phyloP scores from a whole-genome alignment of 1,140 invertebrate genomes.

The Littorina saxatilis region DNA sequence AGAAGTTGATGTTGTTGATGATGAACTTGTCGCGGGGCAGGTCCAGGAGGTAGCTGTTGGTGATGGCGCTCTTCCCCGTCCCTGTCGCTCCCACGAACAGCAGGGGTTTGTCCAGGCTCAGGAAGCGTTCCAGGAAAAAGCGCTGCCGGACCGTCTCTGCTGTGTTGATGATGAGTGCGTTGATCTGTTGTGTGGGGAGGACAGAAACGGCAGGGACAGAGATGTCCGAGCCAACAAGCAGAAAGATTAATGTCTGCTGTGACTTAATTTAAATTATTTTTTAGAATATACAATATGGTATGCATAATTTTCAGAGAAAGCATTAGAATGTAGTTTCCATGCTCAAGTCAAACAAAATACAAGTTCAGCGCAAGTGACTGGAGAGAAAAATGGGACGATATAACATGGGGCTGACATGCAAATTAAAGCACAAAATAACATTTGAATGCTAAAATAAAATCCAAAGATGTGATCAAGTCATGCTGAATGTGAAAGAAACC shows the following conservation, averaged over 20 bases:
- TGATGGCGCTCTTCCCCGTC: conserved; percentile 75
- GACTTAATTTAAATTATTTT: too few species aligned
- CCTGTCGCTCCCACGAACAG: conserved; percentile 75
- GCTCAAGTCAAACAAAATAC: too few species aligned
- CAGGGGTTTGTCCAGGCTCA: conserved; percentile 64
- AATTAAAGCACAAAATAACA: too few species aligned
- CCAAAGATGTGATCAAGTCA: too few species aligned
- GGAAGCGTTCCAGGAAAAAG: conserved; percentile 71
- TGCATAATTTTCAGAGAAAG: too few species aligned
- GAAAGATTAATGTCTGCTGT: background rate
- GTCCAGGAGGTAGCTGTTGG: conserved; percentile 71
- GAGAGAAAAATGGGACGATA: too few species aligned
- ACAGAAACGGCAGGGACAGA: background rate
- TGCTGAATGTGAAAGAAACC: too few species aligned
- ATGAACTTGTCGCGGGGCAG: conserved; percentile 73
- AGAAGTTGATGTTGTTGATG: conserved; percentile 75
- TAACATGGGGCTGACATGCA: too few species aligned
- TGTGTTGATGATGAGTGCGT: conserved; percentile 73
- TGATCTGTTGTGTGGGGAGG: conserved; percentile 59
- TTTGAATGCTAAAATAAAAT: too few species aligned
- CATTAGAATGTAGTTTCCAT: too few species aligned
- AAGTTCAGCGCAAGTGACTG: too few species aligned
- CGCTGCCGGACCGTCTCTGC: conserved; percentile 72
- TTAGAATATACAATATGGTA: too few species aligned
- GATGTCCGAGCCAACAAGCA: background rate